Evolutionary conservation across 2,113 vertebrate species (phyloP).

Genomic region (Turdus rufiventris): DNA sequence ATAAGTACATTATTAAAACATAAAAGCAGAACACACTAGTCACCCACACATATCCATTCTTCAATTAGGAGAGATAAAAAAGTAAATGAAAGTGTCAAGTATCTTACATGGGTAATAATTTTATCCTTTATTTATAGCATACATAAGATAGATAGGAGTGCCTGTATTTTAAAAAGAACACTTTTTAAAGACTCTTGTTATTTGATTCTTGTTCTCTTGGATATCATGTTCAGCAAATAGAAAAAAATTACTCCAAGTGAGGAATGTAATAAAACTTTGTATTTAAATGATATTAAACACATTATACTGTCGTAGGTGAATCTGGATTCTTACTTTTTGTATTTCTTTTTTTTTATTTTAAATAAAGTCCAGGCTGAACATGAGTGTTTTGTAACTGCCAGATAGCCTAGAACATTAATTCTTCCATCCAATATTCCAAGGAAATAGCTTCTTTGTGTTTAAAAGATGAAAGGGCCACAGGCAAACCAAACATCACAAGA

Average conservation of each 20-base stretch:
- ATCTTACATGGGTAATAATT: not conserved
- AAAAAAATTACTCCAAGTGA: not conserved
- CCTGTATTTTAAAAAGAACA: not conserved
- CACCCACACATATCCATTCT: not conserved
- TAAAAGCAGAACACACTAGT: not conserved
- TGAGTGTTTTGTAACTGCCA: not conserved
- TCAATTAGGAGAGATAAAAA: not conserved
- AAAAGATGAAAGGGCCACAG: constrained; percentile 4
- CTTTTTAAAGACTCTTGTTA: not conserved
- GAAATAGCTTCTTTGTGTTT: constrained; percentile 23
- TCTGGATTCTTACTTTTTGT: not conserved
- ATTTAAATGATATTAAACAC: not conserved
- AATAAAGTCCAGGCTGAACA: constrained; percentile 12
- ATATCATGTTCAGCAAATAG: not conserved
- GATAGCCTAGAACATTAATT: constrained; percentile 8
- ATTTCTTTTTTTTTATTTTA: not conserved
- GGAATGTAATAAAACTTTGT: not conserved
- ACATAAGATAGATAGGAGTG: not conserved
- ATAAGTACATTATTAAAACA: not conserved
- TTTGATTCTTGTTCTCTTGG: not conserved
- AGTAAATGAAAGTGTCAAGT: not conserved
- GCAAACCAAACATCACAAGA: not conserved
- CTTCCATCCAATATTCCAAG: not conserved
- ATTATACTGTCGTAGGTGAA: not conserved
- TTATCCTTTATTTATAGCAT: not conserved